Conservation (phyloP, 2,797 vertebrate genomes). For the Crotalus adamanteus region DNA sequence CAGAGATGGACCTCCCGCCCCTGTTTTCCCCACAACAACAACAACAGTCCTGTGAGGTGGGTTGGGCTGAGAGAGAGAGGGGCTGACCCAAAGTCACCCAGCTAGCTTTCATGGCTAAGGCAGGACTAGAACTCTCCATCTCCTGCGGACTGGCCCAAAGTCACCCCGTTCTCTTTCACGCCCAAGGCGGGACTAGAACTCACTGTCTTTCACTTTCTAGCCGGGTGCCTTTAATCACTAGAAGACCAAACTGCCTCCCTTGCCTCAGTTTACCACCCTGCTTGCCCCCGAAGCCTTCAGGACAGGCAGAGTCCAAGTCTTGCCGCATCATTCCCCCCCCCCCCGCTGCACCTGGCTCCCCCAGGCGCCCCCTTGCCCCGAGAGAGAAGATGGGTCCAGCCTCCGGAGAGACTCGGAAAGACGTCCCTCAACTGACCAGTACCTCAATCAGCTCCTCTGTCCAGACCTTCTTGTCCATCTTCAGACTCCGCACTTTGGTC, state of each 20-base stretch:
- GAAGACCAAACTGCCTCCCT: background rate
- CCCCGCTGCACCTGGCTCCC: background rate
- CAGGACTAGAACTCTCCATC: too few relatives aligned
- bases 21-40: too few relatives aligned
- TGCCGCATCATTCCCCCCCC: background rate
- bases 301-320: background rate
- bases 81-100: too few relatives aligned
- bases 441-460: constrained; percentile 92
- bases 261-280: background rate
- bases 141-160: too few relatives aligned
- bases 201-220: background rate
- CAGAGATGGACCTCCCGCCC: background rate
- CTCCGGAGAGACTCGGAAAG: too few relatives aligned
- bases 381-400: too few relatives aligned
- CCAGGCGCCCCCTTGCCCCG: background rate
- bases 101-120: too few relatives aligned
- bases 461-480: constrained; percentile 97
- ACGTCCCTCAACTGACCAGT: background rate
- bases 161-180: too few relatives aligned
- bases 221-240: background rate
- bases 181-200: too few relatives aligned
- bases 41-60: too few relatives aligned
- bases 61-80: too few relatives aligned
- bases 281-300: background rate
- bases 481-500: constrained; percentile 93